A percentile compares a stretch with the other conserved stretches of the same genome.
Evolutionary conservation across 1,140 invertebrate species (phyloP).

Genomic region (Drosophila carrolli): DNA sequence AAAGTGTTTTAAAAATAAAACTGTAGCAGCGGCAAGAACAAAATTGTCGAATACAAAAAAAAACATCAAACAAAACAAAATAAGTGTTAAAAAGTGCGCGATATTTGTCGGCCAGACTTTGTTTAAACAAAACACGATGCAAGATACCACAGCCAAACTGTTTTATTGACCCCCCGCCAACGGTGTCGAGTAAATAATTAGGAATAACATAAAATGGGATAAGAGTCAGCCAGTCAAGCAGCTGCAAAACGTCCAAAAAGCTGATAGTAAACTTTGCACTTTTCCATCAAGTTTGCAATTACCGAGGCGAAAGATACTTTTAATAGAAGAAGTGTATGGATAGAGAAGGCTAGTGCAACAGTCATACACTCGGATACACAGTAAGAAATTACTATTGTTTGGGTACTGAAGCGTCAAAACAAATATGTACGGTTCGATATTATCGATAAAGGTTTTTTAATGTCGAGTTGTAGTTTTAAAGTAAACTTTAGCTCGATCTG

Average conservation of each 20-base stretch:
- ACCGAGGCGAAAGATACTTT: conserved; percentile 26
- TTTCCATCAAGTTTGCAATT: conserved; percentile 34
- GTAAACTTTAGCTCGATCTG: no score
- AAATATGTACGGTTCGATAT: no score
- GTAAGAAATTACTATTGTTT: background rate
- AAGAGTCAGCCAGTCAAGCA: conserved; percentile 2
- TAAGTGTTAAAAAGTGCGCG: conserved; percentile 38
- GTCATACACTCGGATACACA: conserved; percentile 4
- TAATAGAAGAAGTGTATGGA: background rate
- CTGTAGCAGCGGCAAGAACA: conserved; percentile 36
- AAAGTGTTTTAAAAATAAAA: conserved; percentile 83
- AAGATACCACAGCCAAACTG: conserved; percentile 22
- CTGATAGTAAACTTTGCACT: conserved; percentile 61
- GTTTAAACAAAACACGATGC: conserved; percentile 35
- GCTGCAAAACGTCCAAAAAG: conserved; percentile 30
- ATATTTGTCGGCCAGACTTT: conserved; percentile 25
- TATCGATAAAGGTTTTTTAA: no score
- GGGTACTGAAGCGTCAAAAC: no score
- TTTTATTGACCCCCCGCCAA: conserved; percentile 47
- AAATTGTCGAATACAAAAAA: conserved; percentile 40
- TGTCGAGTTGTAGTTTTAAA: no score
- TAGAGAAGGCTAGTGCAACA: conserved; percentile 11
- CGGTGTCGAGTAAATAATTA: conserved; percentile 35
- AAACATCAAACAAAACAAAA: conserved; percentile 63
- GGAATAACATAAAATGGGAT: conserved; percentile 23